phyloP scores from a whole-genome alignment of 2,888 invertebrate species.

The Epiblema foenella region DNA sequence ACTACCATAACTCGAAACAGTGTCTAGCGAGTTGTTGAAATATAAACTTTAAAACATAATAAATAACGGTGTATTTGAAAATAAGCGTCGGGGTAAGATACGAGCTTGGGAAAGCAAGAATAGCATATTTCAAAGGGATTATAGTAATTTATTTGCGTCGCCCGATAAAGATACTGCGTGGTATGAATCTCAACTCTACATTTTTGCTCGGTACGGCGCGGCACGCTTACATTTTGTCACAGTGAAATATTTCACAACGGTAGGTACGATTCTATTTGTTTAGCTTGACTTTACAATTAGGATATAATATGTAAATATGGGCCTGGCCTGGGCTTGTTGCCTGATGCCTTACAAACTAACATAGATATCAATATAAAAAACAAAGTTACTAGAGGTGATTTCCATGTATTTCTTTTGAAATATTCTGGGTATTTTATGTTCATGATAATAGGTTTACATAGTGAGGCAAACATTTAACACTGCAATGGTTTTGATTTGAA shows the following conservation, averaged over 20 bases:
- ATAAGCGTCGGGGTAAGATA: not conserved
- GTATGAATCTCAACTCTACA: slow-evolving; percentile 51
- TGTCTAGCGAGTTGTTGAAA: not conserved
- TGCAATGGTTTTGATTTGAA: not conserved
- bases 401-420: not conserved
- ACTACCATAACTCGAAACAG: not conserved
- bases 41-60: not conserved
- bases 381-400: too few species aligned
- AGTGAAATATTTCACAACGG: slow-evolving; percentile 26
- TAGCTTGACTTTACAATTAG: not conserved
- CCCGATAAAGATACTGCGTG: slow-evolving; percentile 43
- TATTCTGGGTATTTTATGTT: not conserved
- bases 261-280: slow-evolving; percentile 5
- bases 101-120: slow-evolving; percentile 16
- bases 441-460: not conserved
- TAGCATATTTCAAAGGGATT: slow-evolving; percentile 36
- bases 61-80: slow-evolving; percentile 7
- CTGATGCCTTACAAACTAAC: too few species aligned
- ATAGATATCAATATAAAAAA: too few species aligned
- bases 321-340: too few species aligned
- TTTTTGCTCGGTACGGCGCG: slow-evolving; percentile 61
- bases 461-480: not conserved
- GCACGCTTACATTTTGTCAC: slow-evolving; percentile 54
- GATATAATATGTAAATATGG: too few species aligned
- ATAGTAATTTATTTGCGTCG: slow-evolving; percentile 43